Evolutionary conservation across 1,140 invertebrate genomes (phyloP).

Genomic region (Drosophila kurseongensis): DNA sequence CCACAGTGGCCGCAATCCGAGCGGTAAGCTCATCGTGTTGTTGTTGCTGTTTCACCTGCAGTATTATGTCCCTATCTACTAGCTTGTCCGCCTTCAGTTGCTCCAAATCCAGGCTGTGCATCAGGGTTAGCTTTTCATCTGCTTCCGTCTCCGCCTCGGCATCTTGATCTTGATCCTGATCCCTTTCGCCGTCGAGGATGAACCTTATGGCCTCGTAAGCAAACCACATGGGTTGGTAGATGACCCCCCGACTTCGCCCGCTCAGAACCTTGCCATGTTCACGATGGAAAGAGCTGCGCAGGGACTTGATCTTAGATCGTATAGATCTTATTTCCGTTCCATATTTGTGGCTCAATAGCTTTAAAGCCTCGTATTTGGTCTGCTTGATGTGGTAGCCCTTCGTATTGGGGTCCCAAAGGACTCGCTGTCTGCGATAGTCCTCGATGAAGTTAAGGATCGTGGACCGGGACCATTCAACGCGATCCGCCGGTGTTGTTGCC

Average conservation of each 20-base stretch:
- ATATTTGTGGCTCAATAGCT: slow-evolving; percentile 75
- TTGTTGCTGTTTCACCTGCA: slow-evolving; percentile 46
- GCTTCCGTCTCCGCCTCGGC: slow-evolving; percentile 42
- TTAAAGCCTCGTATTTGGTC: slow-evolving; percentile 80
- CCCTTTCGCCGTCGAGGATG: slow-evolving; percentile 77
- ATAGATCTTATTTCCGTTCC: slow-evolving; percentile 81
- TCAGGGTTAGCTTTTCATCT: slow-evolving; percentile 62
- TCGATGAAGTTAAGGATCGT: slow-evolving; percentile 81
- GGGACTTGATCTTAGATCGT: slow-evolving; percentile 80
- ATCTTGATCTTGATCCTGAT: slow-evolving; percentile 29
- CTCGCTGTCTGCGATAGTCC: slow-evolving; percentile 76
- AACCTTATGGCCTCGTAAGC: slow-evolving; percentile 82
- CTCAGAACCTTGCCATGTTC: slow-evolving; percentile 81
- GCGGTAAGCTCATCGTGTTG: slow-evolving; percentile 57
- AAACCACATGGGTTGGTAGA: slow-evolving; percentile 84
- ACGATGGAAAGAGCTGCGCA: slow-evolving; percentile 80
- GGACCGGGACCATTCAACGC: slow-evolving; percentile 81
- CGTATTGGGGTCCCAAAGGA: slow-evolving; percentile 82
- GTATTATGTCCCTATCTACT: slow-evolving; percentile 31
- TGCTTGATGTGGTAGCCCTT: slow-evolving; percentile 84
- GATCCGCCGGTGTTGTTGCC: slow-evolving; percentile 50
- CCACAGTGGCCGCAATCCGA: slow-evolving; percentile 70
- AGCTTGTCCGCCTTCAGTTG: slow-evolving; percentile 63
- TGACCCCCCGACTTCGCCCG: slow-evolving; percentile 71
- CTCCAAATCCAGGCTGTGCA: slow-evolving; percentile 75